Base-by-base conservation (phyloP, 2,113 vertebrate genomes). In the Epinephelus lanceolatus region DNA sequence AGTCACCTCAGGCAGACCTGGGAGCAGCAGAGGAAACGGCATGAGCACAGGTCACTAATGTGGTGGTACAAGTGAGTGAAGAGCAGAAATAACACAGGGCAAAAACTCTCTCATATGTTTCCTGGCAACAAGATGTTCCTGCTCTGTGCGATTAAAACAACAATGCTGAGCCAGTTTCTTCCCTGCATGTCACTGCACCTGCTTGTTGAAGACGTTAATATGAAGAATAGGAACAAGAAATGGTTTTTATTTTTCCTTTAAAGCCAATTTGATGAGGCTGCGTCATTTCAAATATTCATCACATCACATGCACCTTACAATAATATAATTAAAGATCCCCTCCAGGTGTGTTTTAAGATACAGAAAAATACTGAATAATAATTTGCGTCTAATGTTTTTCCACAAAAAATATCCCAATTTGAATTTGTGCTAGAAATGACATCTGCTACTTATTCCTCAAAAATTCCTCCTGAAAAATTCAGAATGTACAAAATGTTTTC, bases 1-100 rank as follows among this genome's bases (percentile, higher is more conserved):
- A 3, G 51, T 89, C 57, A 96, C 96, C 76, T 90, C 88, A 0
- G 96, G 96, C 45, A 94, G 81, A 91, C 92, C 96, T 96, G 86
- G 30, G 81, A 83, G 62, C 59, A 81, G n/a, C 55, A 76, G 51
- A 83, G 71, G 37, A 55, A 67, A 78, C 19, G 4, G 59, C 21
- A 15, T 14, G 61, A 78, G 68, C 37, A 30, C 33, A 18, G 71
- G 45, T 74, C n/a, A 2, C 42, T 57, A n/a, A 27, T 49, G 33
- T 60, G 55, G 69, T 9, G 49, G 14, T 19, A 37, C 17, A 14
- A 33, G 23, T 19, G 71, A 73, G 52, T 15, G 53, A 0, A 23
- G n/a, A 69, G 49, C 15, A 37, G n/a, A 82, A 78, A 67, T 15
- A 53, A 59, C 52, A 68, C 59, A 60, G 66, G 15, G 18, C 69